Conservation (phyloP, 2,888 invertebrate species). For the Lasioglossum oenotherae region DNA sequence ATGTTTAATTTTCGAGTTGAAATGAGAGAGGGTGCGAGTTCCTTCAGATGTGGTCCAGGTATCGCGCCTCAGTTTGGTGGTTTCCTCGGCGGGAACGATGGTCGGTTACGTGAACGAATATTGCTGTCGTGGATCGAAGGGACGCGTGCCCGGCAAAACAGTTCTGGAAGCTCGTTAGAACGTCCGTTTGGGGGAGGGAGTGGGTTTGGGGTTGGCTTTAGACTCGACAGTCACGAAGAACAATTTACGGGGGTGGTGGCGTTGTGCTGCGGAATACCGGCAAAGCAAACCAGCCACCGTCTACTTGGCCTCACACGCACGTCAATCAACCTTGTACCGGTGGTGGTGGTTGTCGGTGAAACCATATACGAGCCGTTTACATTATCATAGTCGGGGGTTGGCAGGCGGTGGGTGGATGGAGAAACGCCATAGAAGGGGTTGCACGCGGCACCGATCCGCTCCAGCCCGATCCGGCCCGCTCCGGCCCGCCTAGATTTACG, state of each 20-base stretch:
- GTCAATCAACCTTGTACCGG: constrained; percentile 62
- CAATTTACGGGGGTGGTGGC: constrained; percentile 73
- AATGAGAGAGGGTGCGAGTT: not conserved
- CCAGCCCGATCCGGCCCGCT: not conserved
- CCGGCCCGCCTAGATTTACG: constrained; percentile 46
- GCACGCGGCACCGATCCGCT: constrained; percentile 24
- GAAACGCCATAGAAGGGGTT: not conserved
- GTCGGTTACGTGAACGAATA: not conserved
- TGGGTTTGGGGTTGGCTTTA: constrained; percentile 67
- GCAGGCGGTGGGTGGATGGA: not conserved
- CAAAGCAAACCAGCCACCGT: constrained; percentile 61
- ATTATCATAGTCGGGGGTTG: constrained; percentile 38
- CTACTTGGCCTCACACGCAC: constrained; percentile 60
- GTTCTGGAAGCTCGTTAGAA: constrained; percentile 71
- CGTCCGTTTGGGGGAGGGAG: constrained; percentile 49
- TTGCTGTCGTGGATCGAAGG: constrained; percentile 16
- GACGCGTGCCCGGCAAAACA: constrained; percentile 53
- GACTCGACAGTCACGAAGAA: constrained; percentile 74
- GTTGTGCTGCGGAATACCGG: constrained; percentile 66
- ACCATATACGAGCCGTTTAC: constrained; percentile 52
- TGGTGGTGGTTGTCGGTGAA: constrained; percentile 42
- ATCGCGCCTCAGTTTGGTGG: not conserved
- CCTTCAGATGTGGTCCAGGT: not conserved
- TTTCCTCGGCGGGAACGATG: not conserved
- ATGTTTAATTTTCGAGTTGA: too few species aligned